Evolutionary conservation across 2,888 invertebrate genomes (phyloP).

Genomic region (Pyrrhia umbra): DNA sequence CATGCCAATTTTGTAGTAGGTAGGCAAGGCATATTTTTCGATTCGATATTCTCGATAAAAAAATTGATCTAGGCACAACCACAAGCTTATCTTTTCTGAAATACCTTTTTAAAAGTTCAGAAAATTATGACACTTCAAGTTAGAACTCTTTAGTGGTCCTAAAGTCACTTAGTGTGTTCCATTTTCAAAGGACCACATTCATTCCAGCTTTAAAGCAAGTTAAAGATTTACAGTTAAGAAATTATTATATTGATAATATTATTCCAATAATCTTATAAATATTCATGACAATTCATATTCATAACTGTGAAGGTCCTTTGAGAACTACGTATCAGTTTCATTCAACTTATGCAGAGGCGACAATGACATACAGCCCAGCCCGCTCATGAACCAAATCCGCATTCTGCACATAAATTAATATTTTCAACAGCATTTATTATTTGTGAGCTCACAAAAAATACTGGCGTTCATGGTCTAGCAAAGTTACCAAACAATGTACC

Average conservation of each 20-base stretch:
- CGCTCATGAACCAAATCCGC: constrained; percentile 42
- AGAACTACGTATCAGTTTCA: constrained; percentile 52
- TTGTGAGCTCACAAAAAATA: neutral
- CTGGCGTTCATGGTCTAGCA: too few relatives aligned
- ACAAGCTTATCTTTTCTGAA: too few relatives aligned
- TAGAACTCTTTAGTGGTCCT: too few relatives aligned
- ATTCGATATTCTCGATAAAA: neutral
- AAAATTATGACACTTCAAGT: neutral
- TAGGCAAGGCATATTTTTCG: neutral
- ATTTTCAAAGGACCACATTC: too few relatives aligned
- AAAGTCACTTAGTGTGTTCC: too few relatives aligned
- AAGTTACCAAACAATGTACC: too few relatives aligned
- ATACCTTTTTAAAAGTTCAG: neutral
- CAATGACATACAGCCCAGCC: constrained; percentile 43
- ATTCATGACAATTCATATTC: constrained; percentile 38
- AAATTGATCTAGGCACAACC: too few relatives aligned
- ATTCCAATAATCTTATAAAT: constrained; percentile 26
- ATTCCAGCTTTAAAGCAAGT: too few relatives aligned
- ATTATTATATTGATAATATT: constrained; percentile 20
- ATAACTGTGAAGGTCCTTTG: constrained; percentile 49
- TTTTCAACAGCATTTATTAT: neutral
- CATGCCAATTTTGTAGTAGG: neutral
- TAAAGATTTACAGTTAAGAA: constrained; percentile 16
- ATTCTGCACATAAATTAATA: constrained; percentile 35
- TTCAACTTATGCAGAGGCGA: constrained; percentile 42